These are phyloP conservation scores for Reticulitermes speratus DNA, from an alignment of 1,140 invertebrate species.

Conservation along the genomic window DNA sequence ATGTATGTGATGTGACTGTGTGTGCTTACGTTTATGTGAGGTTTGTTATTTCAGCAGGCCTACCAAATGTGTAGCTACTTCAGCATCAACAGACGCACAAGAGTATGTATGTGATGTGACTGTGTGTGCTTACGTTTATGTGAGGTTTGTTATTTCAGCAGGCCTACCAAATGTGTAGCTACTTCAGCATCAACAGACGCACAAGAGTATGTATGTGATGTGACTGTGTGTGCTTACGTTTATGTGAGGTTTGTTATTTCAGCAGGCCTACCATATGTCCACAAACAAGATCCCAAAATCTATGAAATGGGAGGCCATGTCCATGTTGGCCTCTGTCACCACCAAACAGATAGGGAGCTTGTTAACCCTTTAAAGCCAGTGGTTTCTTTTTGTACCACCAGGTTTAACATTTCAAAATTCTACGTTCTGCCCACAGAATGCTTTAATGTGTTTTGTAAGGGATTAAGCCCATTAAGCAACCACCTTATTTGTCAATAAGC, in stretches of 20 bases:
- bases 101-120: constrained; percentile 50
- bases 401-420: too few species aligned
- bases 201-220: constrained; percentile 61
- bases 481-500: too few species aligned
- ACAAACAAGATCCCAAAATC: too few species aligned
- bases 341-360: too few species aligned
- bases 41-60: neutral
- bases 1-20: constrained; percentile 35
- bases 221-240: neutral
- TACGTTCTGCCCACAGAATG: too few species aligned
- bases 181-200: constrained; percentile 81
- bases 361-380: too few species aligned
- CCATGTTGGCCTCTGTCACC: too few species aligned
- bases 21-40: neutral
- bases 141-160: neutral
- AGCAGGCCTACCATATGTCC: neutral
- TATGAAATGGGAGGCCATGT: too few species aligned
- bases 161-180: constrained; percentile 73
- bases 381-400: too few species aligned
- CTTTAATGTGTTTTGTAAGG: too few species aligned
- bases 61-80: constrained; percentile 81
- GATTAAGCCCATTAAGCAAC: too few species aligned
- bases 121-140: neutral
- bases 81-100: constrained; percentile 79
- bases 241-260: neutral